Percentiles rank a stretch among this genome's conserved stretches.
These are phyloP conservation scores for Apostichopus californicus DNA, from an alignment of 35 echinoderm and acorn worm genomes.

Conservation along the genomic window DNA sequence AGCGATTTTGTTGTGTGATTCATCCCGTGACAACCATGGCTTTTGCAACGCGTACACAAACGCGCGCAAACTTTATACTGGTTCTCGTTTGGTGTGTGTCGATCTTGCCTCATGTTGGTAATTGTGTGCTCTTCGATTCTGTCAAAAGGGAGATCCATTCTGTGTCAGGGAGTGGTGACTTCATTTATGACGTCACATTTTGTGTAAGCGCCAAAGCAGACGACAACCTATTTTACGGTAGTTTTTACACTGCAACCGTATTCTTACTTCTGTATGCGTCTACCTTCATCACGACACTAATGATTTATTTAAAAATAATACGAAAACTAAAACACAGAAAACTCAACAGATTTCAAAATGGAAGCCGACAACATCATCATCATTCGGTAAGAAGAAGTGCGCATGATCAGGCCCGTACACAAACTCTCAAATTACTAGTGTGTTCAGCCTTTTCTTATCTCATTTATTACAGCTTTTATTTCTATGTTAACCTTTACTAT, in stretches of 20 bases:
- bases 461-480: constrained; percentile 86
- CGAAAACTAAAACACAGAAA: constrained; percentile 46
- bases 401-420: constrained; percentile 21
- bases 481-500: constrained; percentile 87
- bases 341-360: not conserved
- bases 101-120: constrained; percentile 71
- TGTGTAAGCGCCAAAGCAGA: constrained; percentile 71
- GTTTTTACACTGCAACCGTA: constrained; percentile 71
- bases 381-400: not conserved
- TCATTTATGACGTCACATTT: constrained; percentile 62
- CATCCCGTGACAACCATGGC: constrained; percentile 75
- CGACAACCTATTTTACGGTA: constrained; percentile 56
- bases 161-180: constrained; percentile 18
- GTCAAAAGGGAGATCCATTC: constrained; percentile 52
- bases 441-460: constrained; percentile 79
- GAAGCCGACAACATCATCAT: not conserved
- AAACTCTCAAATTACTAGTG: constrained; percentile 63
- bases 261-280: constrained; percentile 81
- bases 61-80: constrained; percentile 69
- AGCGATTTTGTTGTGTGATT: constrained; percentile 77
- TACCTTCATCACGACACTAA: constrained; percentile 66
- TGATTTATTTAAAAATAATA: constrained; percentile 81
- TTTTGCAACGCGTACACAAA: constrained; percentile 53
- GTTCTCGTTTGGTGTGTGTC: constrained; percentile 78
- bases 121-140: constrained; percentile 66